These are phyloP conservation scores for Drosophila seguyi DNA, from an alignment of 1,140 invertebrate genomes.

Conservation along the genomic window DNA sequence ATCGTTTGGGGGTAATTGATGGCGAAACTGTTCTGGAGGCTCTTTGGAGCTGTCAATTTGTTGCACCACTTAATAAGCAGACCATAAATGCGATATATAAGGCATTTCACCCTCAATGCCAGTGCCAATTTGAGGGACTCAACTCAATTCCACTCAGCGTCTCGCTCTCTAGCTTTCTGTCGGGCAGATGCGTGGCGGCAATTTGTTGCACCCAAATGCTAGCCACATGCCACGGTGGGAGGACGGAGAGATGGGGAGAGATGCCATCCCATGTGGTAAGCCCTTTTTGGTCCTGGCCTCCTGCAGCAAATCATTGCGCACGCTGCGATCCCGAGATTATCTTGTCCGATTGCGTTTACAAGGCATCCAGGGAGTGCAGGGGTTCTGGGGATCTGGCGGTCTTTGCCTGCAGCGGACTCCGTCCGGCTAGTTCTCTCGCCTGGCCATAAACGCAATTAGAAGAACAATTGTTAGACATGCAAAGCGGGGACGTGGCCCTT, in stretches of 20 bases:
- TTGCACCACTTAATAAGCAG: slow-evolving; percentile 64
- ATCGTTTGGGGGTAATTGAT: slow-evolving; percentile 60
- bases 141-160: slow-evolving; percentile 54
- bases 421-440: slow-evolving; percentile 42
- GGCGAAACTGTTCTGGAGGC: slow-evolving; percentile 32
- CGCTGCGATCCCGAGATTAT: slow-evolving; percentile 68
- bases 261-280: slow-evolving; percentile 30
- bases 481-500: slow-evolving; percentile 65
- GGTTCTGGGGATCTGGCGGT: background rate
- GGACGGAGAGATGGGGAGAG: slow-evolving; percentile 2
- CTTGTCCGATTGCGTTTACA: slow-evolving; percentile 84
- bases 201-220: slow-evolving; percentile 74
- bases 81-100: slow-evolving; percentile 64
- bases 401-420: slow-evolving; percentile 45
- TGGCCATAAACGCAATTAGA: slow-evolving; percentile 82
- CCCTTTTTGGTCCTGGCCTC: slow-evolving; percentile 56
- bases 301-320: slow-evolving; percentile 49
- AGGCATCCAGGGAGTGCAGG: slow-evolving; percentile 32
- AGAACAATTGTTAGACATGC: slow-evolving; percentile 85
- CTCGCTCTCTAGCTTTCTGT: slow-evolving; percentile 1
- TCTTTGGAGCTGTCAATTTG: slow-evolving; percentile 66
- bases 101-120: slow-evolving; percentile 61
- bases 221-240: slow-evolving; percentile 50
- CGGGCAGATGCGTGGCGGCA: slow-evolving; percentile 68
- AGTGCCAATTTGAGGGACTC: slow-evolving; percentile 60